Evolutionary conservation across 2,113 vertebrate genomes (phyloP), one percentile per base, ranked within the genome.

Genomic region (Aleadryas rufinucha): DNA sequence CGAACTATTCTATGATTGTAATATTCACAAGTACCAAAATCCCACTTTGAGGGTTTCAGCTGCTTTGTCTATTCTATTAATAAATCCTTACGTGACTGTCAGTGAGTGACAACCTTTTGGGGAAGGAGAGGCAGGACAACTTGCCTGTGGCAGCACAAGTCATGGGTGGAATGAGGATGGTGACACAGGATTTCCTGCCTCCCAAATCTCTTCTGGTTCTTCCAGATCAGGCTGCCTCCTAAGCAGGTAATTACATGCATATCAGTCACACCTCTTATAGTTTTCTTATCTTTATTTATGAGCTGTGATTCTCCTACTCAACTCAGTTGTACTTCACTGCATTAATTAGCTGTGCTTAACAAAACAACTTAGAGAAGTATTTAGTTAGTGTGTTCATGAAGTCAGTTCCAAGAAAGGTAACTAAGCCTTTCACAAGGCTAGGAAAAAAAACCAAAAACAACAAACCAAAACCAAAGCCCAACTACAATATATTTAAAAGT

Each of bases 231-330:
- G 49, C 87, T 85, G 68, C 37, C 76, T 95, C 83, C 61, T 59
- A 77, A 94, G 26, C 87, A 90, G 70, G 53, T 94, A 97, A 96
- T 96, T 89, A 87, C 33, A 78, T 33, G n/a, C 26, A 26, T 74
- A 88, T 90, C 87, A 75, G 87, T 88, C 92, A 97, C 68, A 77
- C 70, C 60, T 93, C 45, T 91, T 71, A 59, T 66, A 92, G 85
- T 92, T 93, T 87, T 42, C 79, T 82, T 93, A 92, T 96, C 92
- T 92, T 86, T 88, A 90, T 93, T 96, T 93, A 92, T 42, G 71
- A 95, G 69, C 59, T 56, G 56, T 68, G 69, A 81, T 94, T 92
- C 53, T 95, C 44, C 52, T 75, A 47, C 68, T 91, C 93, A 78
- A 79, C 52, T 75, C 53, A 24, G 41, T 72, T 72, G 45, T 53